A percentile compares a stretch with the other conserved stretches of the same genome.
Conservation (phyloP, 2,888 invertebrate genomes). For the Pimpla rufipes region DNA sequence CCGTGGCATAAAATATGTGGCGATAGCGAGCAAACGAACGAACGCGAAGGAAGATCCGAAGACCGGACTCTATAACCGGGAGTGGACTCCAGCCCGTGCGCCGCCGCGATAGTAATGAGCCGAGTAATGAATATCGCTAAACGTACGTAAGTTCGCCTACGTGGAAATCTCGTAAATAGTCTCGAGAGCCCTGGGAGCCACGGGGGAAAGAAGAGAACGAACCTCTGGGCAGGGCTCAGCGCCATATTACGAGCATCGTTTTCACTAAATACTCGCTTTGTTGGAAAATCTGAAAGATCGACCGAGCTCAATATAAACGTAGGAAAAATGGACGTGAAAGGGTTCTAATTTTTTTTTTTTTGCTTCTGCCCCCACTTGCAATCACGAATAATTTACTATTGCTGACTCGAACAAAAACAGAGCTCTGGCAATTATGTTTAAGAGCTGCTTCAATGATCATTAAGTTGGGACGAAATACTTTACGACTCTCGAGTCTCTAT, state of each 20-base stretch:
- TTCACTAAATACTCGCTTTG: conserved; percentile 39
- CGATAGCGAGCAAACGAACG: conserved; percentile 65
- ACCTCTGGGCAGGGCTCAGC: background rate
- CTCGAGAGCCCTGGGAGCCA: conserved; percentile 28
- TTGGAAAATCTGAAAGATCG: background rate
- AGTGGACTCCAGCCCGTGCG: conserved; percentile 30
- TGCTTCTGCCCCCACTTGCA: too few species aligned
- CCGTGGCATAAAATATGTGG: conserved; percentile 71
- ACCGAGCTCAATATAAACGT: background rate
- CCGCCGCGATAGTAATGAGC: conserved; percentile 74
- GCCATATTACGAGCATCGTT: conserved; percentile 39
- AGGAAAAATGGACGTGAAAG: too few species aligned
- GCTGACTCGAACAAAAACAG: too few species aligned
- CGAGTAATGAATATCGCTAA: conserved; percentile 78
- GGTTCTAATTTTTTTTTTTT: background rate
- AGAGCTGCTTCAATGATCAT: too few species aligned
- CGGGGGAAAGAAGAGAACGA: conserved; percentile 12
- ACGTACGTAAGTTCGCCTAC: conserved; percentile 74
- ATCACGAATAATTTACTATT: too few species aligned
- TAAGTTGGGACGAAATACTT: background rate
- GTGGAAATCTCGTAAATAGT: conserved; percentile 74
- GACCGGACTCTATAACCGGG: conserved; percentile 56
- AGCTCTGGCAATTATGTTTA: too few species aligned
- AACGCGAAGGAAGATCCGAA: conserved; percentile 40
- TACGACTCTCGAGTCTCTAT: background rate